Evolutionary conservation across 2,113 vertebrate genomes (phyloP).

Genomic region (Platanista minor): DNA sequence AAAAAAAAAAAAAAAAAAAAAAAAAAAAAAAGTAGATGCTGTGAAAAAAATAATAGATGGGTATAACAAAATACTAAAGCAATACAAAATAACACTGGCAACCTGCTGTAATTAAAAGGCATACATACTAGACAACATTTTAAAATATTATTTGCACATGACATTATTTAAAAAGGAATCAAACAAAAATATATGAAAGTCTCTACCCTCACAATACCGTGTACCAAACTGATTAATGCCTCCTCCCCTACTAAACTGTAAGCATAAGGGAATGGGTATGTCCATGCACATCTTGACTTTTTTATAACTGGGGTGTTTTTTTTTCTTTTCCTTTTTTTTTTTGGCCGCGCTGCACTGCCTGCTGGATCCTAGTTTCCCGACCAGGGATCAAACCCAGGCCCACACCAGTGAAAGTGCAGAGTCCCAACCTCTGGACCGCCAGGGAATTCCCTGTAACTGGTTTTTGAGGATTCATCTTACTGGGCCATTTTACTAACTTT

Average conservation of each 20-base stretch:
- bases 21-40: too few species aligned
- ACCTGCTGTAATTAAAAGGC: background rate
- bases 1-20: too few species aligned
- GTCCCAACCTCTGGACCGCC: too few species aligned
- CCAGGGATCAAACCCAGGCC: too few species aligned
- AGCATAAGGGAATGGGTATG: background rate
- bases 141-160: background rate
- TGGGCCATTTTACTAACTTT: background rate
- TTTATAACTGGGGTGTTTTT: background rate
- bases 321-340: too few species aligned
- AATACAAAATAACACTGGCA: background rate
- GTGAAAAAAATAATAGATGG: background rate
- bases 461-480: background rate
- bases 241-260: background rate
- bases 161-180: background rate
- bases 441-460: background rate
- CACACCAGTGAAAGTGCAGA: too few species aligned
- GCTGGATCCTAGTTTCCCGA: too few species aligned
- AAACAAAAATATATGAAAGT: background rate
- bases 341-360: too few species aligned
- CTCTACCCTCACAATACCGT: background rate
- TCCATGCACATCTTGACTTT: background rate
- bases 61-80: background rate
- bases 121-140: background rate
- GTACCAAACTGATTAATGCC: background rate